Evolutionary conservation across 2,113 vertebrate species (phyloP).

Genomic region (Salminus brasiliensis): DNA sequence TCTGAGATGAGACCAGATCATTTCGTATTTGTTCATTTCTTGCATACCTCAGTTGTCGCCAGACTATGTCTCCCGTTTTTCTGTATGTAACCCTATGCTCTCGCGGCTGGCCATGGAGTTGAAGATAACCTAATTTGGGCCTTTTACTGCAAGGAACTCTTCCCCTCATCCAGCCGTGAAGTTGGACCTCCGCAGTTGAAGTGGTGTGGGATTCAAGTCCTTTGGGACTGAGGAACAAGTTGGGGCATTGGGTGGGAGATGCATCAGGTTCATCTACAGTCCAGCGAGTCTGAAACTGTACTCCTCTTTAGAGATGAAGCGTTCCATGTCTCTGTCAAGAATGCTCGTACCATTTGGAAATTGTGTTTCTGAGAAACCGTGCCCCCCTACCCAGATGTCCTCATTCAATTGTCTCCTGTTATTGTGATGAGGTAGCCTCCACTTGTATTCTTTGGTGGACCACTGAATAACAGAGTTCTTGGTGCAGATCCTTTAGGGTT

Average conservation of each 20-base stretch:
- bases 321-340: slow-evolving; percentile 66
- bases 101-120: background rate
- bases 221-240: slow-evolving; percentile 55
- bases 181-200: slow-evolving; percentile 28
- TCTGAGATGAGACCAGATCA: background rate
- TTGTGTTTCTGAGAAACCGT: background rate
- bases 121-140: slow-evolving; percentile 28
- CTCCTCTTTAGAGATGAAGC: slow-evolving; percentile 61
- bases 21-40: slow-evolving; percentile 13
- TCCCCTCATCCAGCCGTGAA: slow-evolving; percentile 21
- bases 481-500: background rate
- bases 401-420: background rate
- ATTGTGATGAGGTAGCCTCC: background rate
- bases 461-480: background rate
- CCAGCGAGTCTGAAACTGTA: slow-evolving; percentile 55
- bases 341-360: slow-evolving; percentile 57
- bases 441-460: background rate
- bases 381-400: background rate
- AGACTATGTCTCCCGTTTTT: slow-evolving; percentile 30
- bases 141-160: slow-evolving; percentile 8
- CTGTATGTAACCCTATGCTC: slow-evolving; percentile 2
- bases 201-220: slow-evolving; percentile 25
- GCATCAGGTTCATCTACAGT: slow-evolving; percentile 65
- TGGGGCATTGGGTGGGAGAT: slow-evolving; percentile 47
- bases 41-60: slow-evolving; percentile 15